phyloP scores from a whole-genome alignment of 1,140 invertebrate genomes.

The Tribolium castaneum region DNA sequence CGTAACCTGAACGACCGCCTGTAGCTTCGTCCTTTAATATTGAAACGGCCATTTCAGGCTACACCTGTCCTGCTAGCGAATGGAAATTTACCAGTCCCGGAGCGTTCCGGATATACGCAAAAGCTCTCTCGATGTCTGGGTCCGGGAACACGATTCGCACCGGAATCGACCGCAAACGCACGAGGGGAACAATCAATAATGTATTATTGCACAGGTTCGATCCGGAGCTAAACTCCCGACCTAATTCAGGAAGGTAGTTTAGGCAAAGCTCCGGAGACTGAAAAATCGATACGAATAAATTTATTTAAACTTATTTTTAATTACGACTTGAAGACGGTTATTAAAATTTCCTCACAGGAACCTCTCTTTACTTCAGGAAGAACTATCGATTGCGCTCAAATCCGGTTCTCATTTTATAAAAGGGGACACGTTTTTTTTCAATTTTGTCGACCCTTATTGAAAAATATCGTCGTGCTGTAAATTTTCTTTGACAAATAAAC shows the following conservation, averaged over 20 bases:
- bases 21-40: neutral
- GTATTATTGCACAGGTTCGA: conserved; percentile 13
- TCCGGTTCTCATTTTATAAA: no score
- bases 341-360: neutral
- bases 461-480: neutral
- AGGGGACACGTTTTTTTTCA: neutral
- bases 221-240: neutral
- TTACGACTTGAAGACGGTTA: neutral
- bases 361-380: no score
- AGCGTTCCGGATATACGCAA: conserved; percentile 46
- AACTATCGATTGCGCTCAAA: no score
- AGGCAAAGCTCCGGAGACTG: neutral
- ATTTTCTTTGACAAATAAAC: neutral
- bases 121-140: conserved; percentile 48
- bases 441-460: neutral
- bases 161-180: conserved; percentile 8
- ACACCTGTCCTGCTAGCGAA: neutral
- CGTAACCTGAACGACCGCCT: neutral
- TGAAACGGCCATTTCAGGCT: neutral
- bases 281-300: neutral
- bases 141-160: conserved; percentile 43
- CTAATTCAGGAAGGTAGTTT: conserved; percentile 4
- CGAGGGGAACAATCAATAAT: conserved; percentile 36
- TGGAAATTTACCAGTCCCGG: conserved; percentile 19
- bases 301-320: neutral